Evolutionary conservation across 2,113 vertebrate genomes (phyloP).

Genomic region (Ibidorhyncha struthersii): DNA sequence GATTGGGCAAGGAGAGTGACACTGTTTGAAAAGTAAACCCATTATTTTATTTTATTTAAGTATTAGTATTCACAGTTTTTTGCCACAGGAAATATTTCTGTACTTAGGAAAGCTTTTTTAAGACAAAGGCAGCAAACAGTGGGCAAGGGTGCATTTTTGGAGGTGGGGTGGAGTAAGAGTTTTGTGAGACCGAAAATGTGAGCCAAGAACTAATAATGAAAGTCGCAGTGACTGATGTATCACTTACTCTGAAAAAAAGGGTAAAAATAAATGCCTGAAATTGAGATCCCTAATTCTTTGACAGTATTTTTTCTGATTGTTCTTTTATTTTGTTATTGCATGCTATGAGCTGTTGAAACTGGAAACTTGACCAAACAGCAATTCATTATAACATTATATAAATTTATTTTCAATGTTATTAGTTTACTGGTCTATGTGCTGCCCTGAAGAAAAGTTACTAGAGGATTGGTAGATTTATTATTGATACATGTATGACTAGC

Average conservation of each 20-base stretch:
- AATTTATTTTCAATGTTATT: background rate
- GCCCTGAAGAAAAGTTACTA: background rate
- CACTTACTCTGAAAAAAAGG: background rate
- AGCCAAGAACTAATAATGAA: background rate
- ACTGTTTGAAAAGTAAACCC: background rate
- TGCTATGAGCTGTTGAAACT: background rate
- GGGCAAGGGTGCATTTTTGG: background rate
- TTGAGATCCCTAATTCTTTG: background rate
- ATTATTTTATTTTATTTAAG: background rate
- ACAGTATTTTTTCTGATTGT: background rate
- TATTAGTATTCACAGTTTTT: background rate
- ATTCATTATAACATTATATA: background rate
- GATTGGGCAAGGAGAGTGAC: background rate
- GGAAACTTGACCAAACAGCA: background rate
- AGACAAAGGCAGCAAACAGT: background rate
- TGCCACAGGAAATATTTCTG: background rate
- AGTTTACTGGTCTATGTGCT: background rate
- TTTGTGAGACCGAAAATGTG: background rate
- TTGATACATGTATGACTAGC: background rate
- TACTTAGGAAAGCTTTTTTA: background rate
- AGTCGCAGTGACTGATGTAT: background rate
- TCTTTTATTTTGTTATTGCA: background rate
- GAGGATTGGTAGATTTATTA: background rate
- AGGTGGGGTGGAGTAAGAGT: background rate
- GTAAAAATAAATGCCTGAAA: background rate